Evolutionary conservation across 2,113 vertebrate genomes (phyloP).

Genomic region (Lepus timidus): DNA sequence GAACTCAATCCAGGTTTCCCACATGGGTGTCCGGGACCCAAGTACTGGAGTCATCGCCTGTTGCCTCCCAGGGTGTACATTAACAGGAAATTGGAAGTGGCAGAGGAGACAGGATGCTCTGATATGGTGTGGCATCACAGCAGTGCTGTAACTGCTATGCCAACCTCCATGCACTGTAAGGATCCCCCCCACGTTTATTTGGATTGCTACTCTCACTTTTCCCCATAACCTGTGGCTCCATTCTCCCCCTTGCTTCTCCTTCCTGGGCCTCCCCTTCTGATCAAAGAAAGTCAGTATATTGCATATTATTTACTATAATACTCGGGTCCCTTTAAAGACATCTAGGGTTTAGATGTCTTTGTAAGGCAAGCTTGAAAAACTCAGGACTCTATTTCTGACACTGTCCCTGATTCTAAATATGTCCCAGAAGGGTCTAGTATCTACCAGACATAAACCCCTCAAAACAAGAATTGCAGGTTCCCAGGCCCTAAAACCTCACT

Average conservation of each 20-base stretch:
- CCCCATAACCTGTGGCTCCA: background rate
- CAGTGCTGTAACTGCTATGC: too few species aligned
- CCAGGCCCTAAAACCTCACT: background rate
- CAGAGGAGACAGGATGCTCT: too few species aligned
- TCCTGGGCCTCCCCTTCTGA: background rate
- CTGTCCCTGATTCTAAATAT: background rate
- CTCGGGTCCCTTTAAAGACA: background rate
- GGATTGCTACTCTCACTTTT: background rate
- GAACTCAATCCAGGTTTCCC: too few species aligned
- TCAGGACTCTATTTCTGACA: background rate
- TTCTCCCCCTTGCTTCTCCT: background rate
- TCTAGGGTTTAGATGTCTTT: background rate
- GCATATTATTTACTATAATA: background rate
- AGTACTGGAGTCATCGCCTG: too few species aligned
- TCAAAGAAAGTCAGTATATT: background rate
- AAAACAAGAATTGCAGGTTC: background rate
- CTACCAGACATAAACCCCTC: background rate
- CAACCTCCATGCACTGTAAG: too few species aligned
- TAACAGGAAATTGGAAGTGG: too few species aligned
- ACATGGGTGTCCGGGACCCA: too few species aligned
- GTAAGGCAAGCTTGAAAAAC: conserved; percentile 5
- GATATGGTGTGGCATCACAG: too few species aligned
- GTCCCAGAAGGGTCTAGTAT: background rate
- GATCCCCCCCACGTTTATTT: too few species aligned
- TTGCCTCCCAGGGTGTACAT: too few species aligned